phyloP scores from a whole-genome alignment of 2,113 vertebrate species.

The Apteryx mantelli region DNA sequence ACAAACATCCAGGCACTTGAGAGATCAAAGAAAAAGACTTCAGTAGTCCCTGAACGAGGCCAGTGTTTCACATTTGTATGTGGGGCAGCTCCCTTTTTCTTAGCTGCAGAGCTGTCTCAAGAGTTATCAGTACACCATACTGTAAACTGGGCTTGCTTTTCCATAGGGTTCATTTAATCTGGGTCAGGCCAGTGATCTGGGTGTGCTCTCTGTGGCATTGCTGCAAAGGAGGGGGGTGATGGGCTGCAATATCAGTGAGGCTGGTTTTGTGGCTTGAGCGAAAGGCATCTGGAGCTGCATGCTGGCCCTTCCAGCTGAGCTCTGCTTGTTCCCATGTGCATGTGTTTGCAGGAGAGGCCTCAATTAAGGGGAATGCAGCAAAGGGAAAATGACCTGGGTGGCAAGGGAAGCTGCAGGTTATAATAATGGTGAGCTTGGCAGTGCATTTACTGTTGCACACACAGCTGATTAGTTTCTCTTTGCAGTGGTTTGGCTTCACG shows the following conservation, averaged over 20 bases:
- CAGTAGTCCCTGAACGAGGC: background rate
- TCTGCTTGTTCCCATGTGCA: fast-evolving
- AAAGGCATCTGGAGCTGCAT: background rate
- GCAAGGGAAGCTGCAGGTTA: fast-evolving
- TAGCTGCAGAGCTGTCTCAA: background rate
- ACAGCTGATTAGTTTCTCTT: background rate
- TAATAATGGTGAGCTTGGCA: fast-evolving
- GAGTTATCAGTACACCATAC: background rate
- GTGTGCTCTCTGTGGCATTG: background rate
- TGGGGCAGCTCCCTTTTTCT: background rate
- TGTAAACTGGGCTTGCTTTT: background rate
- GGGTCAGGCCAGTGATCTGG: background rate
- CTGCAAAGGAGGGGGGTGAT: background rate
- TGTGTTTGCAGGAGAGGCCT: background rate
- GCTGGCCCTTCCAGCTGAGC: background rate
- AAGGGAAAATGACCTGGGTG: background rate
- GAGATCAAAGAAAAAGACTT: background rate
- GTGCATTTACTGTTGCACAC: background rate
- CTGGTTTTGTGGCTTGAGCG: background rate
- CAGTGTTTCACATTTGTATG: background rate
- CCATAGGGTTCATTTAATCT: background rate
- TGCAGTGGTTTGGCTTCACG: background rate
- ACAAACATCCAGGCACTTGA: background rate
- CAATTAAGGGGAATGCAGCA: background rate
- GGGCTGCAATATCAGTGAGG: background rate